These are phyloP conservation scores for Bactericera cockerelli DNA, from an alignment of 1,140 invertebrate species.

Conservation along the genomic window DNA sequence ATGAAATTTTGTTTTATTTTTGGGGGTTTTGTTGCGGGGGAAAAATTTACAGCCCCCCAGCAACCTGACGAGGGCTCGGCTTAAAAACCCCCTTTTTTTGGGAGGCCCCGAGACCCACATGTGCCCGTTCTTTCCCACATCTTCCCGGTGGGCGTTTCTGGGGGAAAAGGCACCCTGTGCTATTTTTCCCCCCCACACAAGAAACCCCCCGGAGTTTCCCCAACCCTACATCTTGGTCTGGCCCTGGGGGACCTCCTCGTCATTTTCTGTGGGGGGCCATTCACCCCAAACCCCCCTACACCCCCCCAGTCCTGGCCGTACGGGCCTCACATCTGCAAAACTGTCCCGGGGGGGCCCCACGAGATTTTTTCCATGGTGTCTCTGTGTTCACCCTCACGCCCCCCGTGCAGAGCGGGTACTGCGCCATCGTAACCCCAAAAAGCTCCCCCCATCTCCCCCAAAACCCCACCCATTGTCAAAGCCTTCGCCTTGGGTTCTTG, in stretches of 20 bases:
- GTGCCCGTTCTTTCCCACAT: constrained; percentile 69
- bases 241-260: constrained; percentile 61
- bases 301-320: constrained; percentile 79
- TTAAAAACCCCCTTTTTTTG: constrained; percentile 54
- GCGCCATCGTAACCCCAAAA: constrained; percentile 77
- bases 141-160: constrained; percentile 70
- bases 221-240: constrained; percentile 66
- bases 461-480: constrained; percentile 33
- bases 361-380: constrained; percentile 83
- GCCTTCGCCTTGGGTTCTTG: constrained; percentile 67
- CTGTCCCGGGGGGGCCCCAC: constrained; percentile 78
- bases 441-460: constrained; percentile 41
- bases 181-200: constrained; percentile 59
- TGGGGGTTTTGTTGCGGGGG: no score
- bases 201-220: constrained; percentile 74
- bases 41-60: no score
- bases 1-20: no score
- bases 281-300: constrained; percentile 71
- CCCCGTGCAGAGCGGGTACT: constrained; percentile 75
- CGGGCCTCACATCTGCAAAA: constrained; percentile 62
- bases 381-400: constrained; percentile 86
- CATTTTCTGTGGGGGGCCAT: constrained; percentile 73
- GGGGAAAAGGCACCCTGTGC: constrained; percentile 80
- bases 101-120: constrained; percentile 68
- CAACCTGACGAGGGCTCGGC: constrained; percentile 21